Percentiles rank a stretch among this genome's conserved stretches.
phyloP scores from a whole-genome alignment of 1,140 invertebrate species.

The Aphis craccivora region DNA sequence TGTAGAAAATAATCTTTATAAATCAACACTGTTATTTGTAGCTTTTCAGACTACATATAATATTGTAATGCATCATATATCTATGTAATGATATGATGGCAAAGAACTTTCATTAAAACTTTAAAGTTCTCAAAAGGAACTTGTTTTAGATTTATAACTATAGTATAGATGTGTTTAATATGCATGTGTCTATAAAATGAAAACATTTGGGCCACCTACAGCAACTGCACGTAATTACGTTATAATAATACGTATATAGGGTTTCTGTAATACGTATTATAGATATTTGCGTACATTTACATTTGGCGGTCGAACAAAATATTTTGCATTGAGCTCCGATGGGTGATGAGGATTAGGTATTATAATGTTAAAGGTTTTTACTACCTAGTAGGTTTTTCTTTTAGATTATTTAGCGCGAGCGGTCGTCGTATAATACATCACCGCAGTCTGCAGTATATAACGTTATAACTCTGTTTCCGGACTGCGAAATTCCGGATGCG shows the following conservation, averaged over 20 bases:
- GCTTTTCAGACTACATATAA: too few species aligned
- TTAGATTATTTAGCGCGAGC: background rate
- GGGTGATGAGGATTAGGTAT: background rate
- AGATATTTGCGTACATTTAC: background rate
- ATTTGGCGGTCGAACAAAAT: background rate
- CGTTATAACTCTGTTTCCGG: background rate
- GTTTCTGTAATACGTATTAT: background rate
- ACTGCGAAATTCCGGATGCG: slow-evolving; percentile 21
- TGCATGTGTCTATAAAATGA: background rate
- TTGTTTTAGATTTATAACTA: background rate
- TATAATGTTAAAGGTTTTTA: background rate
- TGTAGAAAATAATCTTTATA: background rate
- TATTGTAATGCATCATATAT: too few species aligned
- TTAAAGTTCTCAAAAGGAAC: background rate
- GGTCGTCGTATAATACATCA: background rate
- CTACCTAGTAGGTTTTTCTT: background rate
- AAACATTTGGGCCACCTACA: background rate
- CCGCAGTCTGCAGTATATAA: background rate
- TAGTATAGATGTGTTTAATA: background rate
- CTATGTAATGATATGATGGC: background rate
- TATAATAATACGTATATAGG: background rate
- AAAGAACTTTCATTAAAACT: background rate
- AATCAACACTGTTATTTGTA: too few species aligned
- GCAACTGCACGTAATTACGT: background rate
- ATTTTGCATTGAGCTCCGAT: background rate